A percentile compares a stretch with the other conserved stretches of the same genome.
Evolutionary conservation across 2,888 invertebrate genomes (phyloP).

Genomic region (Eilema caniola): DNA sequence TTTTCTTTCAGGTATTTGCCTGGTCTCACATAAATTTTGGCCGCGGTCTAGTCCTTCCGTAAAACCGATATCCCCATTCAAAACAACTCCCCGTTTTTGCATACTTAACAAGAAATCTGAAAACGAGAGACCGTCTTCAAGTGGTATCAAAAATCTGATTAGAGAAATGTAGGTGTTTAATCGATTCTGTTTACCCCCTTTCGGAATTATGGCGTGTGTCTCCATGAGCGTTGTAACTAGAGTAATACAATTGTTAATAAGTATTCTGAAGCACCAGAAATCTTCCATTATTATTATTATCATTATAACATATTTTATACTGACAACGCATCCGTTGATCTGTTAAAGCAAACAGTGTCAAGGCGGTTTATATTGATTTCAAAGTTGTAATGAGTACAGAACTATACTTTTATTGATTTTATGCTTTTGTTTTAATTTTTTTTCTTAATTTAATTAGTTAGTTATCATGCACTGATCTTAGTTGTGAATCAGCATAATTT

Average conservation of each 20-base stretch:
- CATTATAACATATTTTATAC: constrained; percentile 69
- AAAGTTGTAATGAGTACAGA: constrained; percentile 74
- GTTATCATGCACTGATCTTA: not conserved
- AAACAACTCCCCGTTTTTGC: not conserved
- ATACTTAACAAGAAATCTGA: not conserved
- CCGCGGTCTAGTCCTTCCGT: not conserved
- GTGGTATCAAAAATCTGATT: not conserved
- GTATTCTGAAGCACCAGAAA: constrained; percentile 24
- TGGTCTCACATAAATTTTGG: too few relatives aligned
- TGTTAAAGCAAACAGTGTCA: constrained; percentile 81
- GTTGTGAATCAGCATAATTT: not conserved
- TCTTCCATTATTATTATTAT: constrained; percentile 63
- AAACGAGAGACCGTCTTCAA: too few relatives aligned
- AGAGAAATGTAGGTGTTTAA: not conserved
- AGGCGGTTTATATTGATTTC: constrained; percentile 80
- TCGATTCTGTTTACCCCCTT: not conserved
- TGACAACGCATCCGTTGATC: constrained; percentile 72
- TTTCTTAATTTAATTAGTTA: not conserved
- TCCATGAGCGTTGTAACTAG: not conserved
- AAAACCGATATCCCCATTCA: not conserved
- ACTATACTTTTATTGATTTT: constrained; percentile 63
- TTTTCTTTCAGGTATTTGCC: not conserved
- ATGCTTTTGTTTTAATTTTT: constrained; percentile 45
- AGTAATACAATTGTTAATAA: not conserved
- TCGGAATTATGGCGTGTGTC: not conserved